Conservation (phyloP, 2,888 invertebrate genomes). For the Carterocephalus palaemon region DNA sequence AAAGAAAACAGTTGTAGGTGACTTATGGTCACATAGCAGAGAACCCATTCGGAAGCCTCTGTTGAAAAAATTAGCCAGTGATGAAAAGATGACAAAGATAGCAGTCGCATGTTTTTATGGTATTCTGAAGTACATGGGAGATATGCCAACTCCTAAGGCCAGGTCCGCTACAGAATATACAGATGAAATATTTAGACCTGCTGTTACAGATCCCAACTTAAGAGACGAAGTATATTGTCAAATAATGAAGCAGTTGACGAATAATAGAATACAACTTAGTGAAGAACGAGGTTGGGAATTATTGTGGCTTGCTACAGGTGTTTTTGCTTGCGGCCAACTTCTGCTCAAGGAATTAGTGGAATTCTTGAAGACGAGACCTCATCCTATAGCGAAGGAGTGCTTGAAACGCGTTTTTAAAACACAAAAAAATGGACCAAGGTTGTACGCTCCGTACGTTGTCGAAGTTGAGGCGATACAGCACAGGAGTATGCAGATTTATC, state of each 20-base stretch:
- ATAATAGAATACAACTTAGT: slow-evolving; percentile 89
- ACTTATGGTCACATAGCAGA: slow-evolving; percentile 89
- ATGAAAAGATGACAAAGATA: slow-evolving; percentile 84
- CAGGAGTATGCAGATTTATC: slow-evolving; percentile 95
- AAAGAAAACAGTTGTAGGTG: slow-evolving; percentile 81
- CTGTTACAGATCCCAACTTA: slow-evolving; percentile 85
- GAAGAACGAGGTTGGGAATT: slow-evolving; percentile 97
- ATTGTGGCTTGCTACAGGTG: slow-evolving; percentile 93
- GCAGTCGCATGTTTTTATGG: slow-evolving; percentile 86
- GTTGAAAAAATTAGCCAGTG: slow-evolving; percentile 84
- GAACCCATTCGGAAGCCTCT: slow-evolving; percentile 91
- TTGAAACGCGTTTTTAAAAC: slow-evolving; percentile 88
- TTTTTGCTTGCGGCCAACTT: slow-evolving; percentile 87
- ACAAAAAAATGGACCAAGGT: slow-evolving; percentile 84
- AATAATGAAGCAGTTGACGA: slow-evolving; percentile 95
- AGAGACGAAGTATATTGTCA: slow-evolving; percentile 96
- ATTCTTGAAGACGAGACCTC: slow-evolving; percentile 85
- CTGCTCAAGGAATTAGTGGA: slow-evolving; percentile 87
- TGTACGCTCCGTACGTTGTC: slow-evolving; percentile 93
- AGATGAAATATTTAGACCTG: slow-evolving; percentile 90
- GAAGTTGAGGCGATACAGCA: slow-evolving; percentile 98
- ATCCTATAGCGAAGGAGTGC: slow-evolving; percentile 89
- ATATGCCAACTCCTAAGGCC: slow-evolving; percentile 89
- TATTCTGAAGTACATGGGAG: slow-evolving; percentile 91
- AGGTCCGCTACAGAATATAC: slow-evolving; percentile 90